A percentile compares a stretch with the other conserved stretches of the same genome.
Evolutionary conservation across 1,140 invertebrate species (phyloP).

Genomic region (Drosophila sturtevanti): DNA sequence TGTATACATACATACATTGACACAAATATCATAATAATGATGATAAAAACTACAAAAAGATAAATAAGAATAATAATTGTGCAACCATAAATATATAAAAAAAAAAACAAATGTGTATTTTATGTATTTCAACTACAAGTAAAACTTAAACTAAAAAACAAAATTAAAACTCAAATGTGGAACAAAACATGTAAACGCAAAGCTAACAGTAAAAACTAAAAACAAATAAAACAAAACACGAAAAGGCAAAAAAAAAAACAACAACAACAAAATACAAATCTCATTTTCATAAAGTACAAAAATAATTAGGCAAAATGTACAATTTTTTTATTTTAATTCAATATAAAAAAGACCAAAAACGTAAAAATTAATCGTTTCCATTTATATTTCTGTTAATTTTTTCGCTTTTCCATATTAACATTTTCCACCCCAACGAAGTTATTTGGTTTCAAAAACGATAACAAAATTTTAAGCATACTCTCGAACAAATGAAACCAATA

Average conservation of each 20-base stretch:
- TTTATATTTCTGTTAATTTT: conserved; percentile 9
- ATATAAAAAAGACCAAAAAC: conserved; percentile 25
- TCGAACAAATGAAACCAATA: conserved; percentile 19
- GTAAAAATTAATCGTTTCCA: conserved; percentile 49
- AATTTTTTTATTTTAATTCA: conserved; percentile 6
- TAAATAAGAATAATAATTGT: conserved; percentile 45
- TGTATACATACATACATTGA: conserved; percentile 21
- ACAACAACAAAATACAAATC: not conserved
- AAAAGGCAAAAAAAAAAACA: conserved; percentile 37
- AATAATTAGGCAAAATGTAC: not conserved
- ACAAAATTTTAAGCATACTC: conserved; percentile 29
- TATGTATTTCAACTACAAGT: conserved; percentile 54
- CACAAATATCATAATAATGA: conserved; percentile 23
- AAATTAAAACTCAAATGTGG: conserved; percentile 34
- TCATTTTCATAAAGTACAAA: conserved; percentile 48
- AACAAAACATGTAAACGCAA: conserved; percentile 52
- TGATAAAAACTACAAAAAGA: conserved; percentile 18
- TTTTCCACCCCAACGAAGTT: conserved; percentile 50
- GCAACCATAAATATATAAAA: conserved; percentile 13
- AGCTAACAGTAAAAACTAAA: conserved; percentile 38
- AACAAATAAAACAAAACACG: conserved; percentile 28
- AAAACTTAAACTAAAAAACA: conserved; percentile 31
- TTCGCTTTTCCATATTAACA: conserved; percentile 11
- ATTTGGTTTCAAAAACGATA: conserved; percentile 66
- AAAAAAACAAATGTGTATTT: conserved; percentile 33